These are phyloP conservation scores for Lottia gigantea DNA, from an alignment of 2,888 invertebrate species.

Conservation along the genomic window DNA sequence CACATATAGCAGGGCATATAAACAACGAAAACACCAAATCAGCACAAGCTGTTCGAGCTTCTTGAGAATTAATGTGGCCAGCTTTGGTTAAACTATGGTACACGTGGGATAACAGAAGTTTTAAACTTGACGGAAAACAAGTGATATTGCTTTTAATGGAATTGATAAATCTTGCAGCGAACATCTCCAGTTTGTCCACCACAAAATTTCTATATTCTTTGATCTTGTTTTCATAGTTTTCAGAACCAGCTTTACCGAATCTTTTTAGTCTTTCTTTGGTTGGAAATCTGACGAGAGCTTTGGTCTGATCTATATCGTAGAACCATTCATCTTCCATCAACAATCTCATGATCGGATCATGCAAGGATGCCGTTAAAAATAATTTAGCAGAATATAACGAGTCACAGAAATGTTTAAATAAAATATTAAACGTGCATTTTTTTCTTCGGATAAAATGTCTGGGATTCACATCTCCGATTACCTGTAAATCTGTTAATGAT, in stretches of 20 bases:
- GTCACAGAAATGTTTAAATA: slow-evolving; percentile 90
- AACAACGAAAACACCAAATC: slow-evolving; percentile 93
- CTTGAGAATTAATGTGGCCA: slow-evolving; percentile 55
- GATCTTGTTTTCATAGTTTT: slow-evolving; percentile 79
- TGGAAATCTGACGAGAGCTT: slow-evolving; percentile 77
- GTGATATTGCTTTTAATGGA: slow-evolving; percentile 87
- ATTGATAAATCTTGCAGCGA: slow-evolving; percentile 84
- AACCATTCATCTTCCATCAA: slow-evolving; percentile 91
- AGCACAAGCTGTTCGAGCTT: slow-evolving; percentile 79
- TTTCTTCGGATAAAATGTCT: slow-evolving; percentile 79
- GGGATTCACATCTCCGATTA: slow-evolving; percentile 77
- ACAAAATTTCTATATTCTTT: slow-evolving; percentile 81
- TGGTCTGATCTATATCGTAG: slow-evolving; percentile 91
- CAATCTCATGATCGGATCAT: slow-evolving; percentile 89
- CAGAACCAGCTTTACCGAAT: slow-evolving; percentile 82
- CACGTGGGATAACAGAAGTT: slow-evolving; percentile 91
- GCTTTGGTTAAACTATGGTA: slow-evolving; percentile 71
- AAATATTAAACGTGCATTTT: slow-evolving; percentile 86
- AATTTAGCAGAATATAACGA: slow-evolving; percentile 90
- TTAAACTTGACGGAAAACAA: slow-evolving; percentile 87
- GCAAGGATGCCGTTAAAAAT: slow-evolving; percentile 91
- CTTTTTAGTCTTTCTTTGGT: slow-evolving; percentile 74
- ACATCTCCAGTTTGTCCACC: slow-evolving; percentile 80
- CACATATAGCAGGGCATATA: slow-evolving; percentile 95
- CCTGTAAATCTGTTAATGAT: slow-evolving; percentile 77